Conservation (phyloP, 2,888 invertebrate genomes). For the Rhogogaster chlorosoma region DNA sequence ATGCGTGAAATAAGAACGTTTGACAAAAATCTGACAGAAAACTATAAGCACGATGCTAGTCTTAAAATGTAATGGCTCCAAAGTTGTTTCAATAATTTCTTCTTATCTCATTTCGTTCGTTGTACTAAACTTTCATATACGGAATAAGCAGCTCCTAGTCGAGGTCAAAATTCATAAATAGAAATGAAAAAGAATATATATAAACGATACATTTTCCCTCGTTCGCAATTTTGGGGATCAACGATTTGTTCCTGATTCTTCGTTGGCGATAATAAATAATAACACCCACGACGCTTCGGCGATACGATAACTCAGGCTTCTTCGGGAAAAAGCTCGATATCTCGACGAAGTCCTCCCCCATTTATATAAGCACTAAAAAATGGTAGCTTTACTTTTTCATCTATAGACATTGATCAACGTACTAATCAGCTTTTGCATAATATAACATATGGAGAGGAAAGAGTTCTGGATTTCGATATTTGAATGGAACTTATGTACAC, state of each 20-base stretch:
- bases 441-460: not conserved
- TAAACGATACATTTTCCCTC: not conserved
- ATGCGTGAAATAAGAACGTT: not conserved
- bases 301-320: slow-evolving; percentile 31
- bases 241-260: not conserved
- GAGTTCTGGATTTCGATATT: not conserved
- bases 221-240: slow-evolving; percentile 9
- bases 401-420: not conserved
- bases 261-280: not conserved
- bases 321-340: slow-evolving; percentile 9
- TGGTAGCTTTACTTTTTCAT: not conserved
- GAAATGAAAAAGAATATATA: slow-evolving; percentile 17
- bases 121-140: not conserved
- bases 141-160: not conserved
- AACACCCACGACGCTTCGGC: not conserved
- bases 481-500: not conserved
- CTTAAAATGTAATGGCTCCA: not conserved
- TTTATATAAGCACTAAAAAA: not conserved
- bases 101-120: too few species aligned
- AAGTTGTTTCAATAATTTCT: not conserved
- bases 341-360: not conserved
- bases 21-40: not conserved
- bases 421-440: not conserved
- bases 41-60: not conserved
- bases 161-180: not conserved